Evolutionary conservation across 1,140 invertebrate genomes (phyloP).

Genomic region (Steinernema khuongi): DNA sequence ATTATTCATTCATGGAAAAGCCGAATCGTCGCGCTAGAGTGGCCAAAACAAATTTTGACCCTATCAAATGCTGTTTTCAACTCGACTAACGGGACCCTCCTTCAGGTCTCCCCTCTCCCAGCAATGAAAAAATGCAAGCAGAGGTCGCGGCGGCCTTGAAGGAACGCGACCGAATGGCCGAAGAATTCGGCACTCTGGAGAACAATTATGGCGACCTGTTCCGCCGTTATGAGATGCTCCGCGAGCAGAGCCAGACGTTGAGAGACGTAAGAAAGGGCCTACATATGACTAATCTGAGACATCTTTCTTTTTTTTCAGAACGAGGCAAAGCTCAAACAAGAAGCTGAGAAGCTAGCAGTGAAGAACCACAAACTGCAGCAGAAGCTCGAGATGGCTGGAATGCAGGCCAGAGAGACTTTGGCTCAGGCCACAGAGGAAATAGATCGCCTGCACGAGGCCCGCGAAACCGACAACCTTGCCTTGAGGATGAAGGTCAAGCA

Average conservation of each 20-base stretch:
- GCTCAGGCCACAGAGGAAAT: not conserved
- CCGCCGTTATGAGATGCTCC: not conserved
- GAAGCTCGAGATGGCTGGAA: not conserved
- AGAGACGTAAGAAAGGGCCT: not conserved
- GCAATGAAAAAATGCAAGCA: not conserved
- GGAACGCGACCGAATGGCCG: not conserved
- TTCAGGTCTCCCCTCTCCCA: too few species aligned
- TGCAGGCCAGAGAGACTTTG: not conserved
- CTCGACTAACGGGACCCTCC: too few species aligned
- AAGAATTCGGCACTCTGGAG: slow-evolving; percentile 1
- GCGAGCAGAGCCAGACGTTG: not conserved
- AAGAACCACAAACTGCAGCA: not conserved
- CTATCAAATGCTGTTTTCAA: too few species aligned
- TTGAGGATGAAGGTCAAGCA: slow-evolving; percentile 4
- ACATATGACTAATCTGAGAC: not conserved
- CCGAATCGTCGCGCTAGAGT: too few species aligned
- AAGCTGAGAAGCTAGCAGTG: not conserved
- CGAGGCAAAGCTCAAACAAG: not conserved
- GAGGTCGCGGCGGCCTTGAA: not conserved
- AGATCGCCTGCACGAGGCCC: not conserved
- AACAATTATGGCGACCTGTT: slow-evolving; percentile 7
- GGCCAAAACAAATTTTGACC: too few species aligned
- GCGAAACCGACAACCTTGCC: not conserved
- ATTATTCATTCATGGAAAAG: too few species aligned
- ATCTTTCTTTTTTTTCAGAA: not conserved